Base-by-base conservation (phyloP, 1,140 invertebrate genomes). In the Ips nitidus region DNA sequence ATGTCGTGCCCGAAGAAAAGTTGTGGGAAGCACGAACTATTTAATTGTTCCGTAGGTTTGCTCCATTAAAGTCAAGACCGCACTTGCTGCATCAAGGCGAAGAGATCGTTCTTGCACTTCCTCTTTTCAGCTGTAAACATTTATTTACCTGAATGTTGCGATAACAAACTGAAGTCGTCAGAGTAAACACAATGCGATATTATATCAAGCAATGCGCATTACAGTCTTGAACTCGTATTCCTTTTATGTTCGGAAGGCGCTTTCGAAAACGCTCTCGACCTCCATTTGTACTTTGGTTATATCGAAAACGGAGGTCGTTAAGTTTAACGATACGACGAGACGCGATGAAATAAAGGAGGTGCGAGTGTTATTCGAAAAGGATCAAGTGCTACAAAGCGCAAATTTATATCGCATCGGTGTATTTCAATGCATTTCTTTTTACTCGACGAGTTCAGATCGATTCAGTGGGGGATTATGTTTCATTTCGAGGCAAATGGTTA, bases 251-350 rank as follows among this genome's bases (percentile, higher is more conserved):
- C 41, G 36, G 39, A 60, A 59, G 47, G 42, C 41, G 8, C 61
- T 52, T 52, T 52, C 45, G 61, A 52, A 63, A 63, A 63, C 40
- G 61, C 52, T 63, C 61, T 52, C 47, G 40, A 63, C 61, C 61
- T 60, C 61, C 61, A 52, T 63, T 63, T 63, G 61, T 63, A 63
- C 40, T 45, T 52, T 50, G 61, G 61, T 63, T 22, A n/a, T 63
- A 63, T 63, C 61, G 61, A 52, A 52, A 52, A 63, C 61, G 36
- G 36, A 52, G 61, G 41, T 63, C 61, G 61, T 63, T 63, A 63
- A 40, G 61, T 50, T 63, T 63, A 63, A 63, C 61, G 61, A 63
- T 63, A 63, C 61, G 61, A 63, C 61, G 36, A 4, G 61, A 52
- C 36, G 47, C 40, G 50, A 63, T 63, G 50, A 41, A 63, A 63